A percentile compares a stretch with the other conserved stretches of the same genome.
phyloP scores from a whole-genome alignment of 2,888 invertebrate genomes.

The Leptarthrus brevirostris region DNA sequence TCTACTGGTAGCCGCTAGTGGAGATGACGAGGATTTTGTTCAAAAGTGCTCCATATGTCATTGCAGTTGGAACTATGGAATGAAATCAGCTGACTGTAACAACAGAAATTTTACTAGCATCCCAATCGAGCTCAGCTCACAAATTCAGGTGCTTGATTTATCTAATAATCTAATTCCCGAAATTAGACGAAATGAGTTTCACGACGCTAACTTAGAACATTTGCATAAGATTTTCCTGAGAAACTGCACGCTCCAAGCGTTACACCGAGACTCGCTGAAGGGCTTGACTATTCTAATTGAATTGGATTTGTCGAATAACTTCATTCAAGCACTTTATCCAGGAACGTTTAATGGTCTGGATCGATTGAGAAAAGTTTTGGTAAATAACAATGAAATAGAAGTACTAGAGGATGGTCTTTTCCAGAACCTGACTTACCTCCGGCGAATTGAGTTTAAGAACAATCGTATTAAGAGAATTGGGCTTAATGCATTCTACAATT shows the following conservation, averaged over 20 bases:
- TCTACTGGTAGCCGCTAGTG: slow-evolving; percentile 45
- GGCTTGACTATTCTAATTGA: slow-evolving; percentile 83
- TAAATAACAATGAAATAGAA: slow-evolving; percentile 81
- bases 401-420: slow-evolving; percentile 82
- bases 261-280: slow-evolving; percentile 81
- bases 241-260: slow-evolving; percentile 78
- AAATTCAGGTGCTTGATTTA: slow-evolving; percentile 79
- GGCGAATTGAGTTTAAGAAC: slow-evolving; percentile 80
- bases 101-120: slow-evolving; percentile 75
- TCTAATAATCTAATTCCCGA: slow-evolving; percentile 77
- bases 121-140: slow-evolving; percentile 78
- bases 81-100: slow-evolving; percentile 85
- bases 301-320: slow-evolving; percentile 83
- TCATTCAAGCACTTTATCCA: slow-evolving; percentile 73
- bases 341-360: slow-evolving; percentile 78
- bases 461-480: slow-evolving; percentile 79
- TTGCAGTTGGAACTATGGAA: slow-evolving; percentile 88
- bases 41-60: slow-evolving; percentile 71
- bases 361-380: slow-evolving; percentile 76
- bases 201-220: slow-evolving; percentile 77
- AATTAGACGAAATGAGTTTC: slow-evolving; percentile 76
- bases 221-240: slow-evolving; percentile 82
- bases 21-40: slow-evolving; percentile 62
- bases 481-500: slow-evolving; percentile 76
- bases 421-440: slow-evolving; percentile 77